phyloP scores from a whole-genome alignment of 2,113 vertebrate species.

The Phyllostomus hastatus region DNA sequence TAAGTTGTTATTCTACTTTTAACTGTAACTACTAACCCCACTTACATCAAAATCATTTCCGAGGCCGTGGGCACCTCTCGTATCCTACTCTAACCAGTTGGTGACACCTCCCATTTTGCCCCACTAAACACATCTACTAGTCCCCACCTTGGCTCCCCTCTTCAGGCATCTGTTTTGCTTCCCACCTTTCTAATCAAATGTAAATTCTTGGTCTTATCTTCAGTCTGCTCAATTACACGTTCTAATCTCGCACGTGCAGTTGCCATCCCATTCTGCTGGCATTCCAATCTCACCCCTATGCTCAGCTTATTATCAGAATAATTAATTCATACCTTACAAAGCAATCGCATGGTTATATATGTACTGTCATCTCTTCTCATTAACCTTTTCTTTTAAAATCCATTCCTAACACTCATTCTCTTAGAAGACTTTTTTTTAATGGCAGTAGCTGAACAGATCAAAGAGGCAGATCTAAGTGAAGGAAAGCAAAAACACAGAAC shows the following conservation, averaged over 20 bases:
- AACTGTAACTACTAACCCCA: neutral
- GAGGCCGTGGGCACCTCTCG: neutral
- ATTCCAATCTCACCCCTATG: neutral
- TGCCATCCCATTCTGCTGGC: neutral
- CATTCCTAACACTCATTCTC: constrained; percentile 6
- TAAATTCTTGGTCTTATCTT: neutral
- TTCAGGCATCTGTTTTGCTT: neutral
- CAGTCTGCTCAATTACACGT: neutral
- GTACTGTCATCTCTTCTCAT: constrained; percentile 3
- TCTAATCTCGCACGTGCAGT: neutral
- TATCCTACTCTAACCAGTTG: neutral
- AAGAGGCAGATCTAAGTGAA: neutral
- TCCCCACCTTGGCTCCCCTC: neutral
- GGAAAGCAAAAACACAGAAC: neutral
- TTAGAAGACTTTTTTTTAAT: neutral
- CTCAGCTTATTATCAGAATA: neutral
- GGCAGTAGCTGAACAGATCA: neutral
- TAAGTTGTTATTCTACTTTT: neutral
- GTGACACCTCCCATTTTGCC: neutral
- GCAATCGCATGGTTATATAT: neutral
- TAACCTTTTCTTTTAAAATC: constrained; percentile 16
- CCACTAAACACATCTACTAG: neutral
- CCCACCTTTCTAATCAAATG: neutral
- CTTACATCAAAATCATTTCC: neutral
- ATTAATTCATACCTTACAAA: constrained; percentile 8